Conservation (phyloP, 2,797 vertebrate genomes). For the Peromyscus melanophrys region DNA sequence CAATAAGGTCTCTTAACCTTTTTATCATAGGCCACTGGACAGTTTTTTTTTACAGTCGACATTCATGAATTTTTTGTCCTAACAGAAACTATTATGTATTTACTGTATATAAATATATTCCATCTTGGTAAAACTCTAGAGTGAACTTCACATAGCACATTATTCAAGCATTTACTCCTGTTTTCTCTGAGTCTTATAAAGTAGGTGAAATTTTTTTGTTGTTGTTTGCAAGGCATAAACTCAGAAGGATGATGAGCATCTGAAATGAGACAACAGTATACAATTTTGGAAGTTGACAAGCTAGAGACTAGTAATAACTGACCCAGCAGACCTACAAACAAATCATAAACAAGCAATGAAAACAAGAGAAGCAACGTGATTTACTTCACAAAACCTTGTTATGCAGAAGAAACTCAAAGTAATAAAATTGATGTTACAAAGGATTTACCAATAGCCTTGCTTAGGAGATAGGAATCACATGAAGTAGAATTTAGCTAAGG, state of each 20-base stretch:
- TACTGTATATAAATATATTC: not conserved
- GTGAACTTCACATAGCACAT: not conserved
- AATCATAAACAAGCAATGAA: not conserved
- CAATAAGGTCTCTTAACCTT: not conserved
- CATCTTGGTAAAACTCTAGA: slow-evolving; percentile 47
- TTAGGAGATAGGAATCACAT: not conserved
- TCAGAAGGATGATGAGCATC: slow-evolving; percentile 3
- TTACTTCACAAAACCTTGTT: not conserved
- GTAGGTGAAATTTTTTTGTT: not conserved
- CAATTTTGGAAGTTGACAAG: slow-evolving; percentile 38
- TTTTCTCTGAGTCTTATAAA: not conserved
- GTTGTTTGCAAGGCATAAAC: slow-evolving; percentile 19
- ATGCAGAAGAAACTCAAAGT: not conserved
- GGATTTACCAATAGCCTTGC: not conserved
- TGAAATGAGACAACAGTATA: slow-evolving; percentile 25
- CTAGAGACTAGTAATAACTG: slow-evolving; percentile 21
- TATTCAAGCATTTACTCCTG: slow-evolving; percentile 25
- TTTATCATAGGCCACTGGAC: slow-evolving; percentile 24
- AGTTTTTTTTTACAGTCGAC: not conserved
- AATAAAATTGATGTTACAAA: not conserved
- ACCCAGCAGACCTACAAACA: not conserved
- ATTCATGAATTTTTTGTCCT: not conserved
- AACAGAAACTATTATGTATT: not conserved
- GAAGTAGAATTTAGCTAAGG: not conserved
- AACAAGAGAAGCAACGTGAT: slow-evolving; percentile 29